phyloP scores from a whole-genome alignment of 2,113 vertebrate genomes.

The Melanocharis versteri region DNA sequence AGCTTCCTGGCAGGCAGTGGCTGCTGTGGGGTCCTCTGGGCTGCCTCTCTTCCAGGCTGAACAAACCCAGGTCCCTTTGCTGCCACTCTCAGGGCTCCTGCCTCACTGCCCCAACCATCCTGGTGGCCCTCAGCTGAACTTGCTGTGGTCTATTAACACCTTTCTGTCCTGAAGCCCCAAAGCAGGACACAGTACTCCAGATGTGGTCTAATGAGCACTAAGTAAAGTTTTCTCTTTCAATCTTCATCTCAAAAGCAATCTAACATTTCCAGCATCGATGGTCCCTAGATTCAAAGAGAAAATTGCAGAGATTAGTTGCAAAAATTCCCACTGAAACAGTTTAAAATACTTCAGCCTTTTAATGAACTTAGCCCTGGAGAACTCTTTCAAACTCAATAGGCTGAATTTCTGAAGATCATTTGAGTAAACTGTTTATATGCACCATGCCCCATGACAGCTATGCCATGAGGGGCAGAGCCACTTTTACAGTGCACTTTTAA shows the following conservation, averaged over 20 bases:
- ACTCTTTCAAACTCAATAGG: background rate
- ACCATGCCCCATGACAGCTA: accelerated
- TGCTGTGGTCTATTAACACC: background rate
- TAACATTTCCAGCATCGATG: background rate
- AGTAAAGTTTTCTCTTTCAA: background rate
- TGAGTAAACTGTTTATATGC: background rate
- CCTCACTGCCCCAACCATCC: background rate
- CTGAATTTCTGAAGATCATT: background rate
- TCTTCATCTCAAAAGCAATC: background rate
- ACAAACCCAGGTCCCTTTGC: background rate
- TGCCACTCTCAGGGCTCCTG: background rate
- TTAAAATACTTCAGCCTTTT: background rate
- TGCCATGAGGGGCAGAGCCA: background rate
- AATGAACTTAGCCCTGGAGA: background rate
- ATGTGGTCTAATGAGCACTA: background rate
- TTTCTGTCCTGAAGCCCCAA: background rate
- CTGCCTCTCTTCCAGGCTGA: background rate
- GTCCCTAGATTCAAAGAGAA: background rate
- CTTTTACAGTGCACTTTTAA: background rate
- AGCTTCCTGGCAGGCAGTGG: background rate
- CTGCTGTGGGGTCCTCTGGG: background rate
- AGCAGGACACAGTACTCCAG: background rate
- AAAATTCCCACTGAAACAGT: background rate
- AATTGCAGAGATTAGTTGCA: background rate
- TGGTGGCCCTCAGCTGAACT: background rate